Percentiles rank a stretch among this genome's conserved stretches.
Conservation (phyloP, 2,113 vertebrate genomes). For the Sturnira hondurensis region DNA sequence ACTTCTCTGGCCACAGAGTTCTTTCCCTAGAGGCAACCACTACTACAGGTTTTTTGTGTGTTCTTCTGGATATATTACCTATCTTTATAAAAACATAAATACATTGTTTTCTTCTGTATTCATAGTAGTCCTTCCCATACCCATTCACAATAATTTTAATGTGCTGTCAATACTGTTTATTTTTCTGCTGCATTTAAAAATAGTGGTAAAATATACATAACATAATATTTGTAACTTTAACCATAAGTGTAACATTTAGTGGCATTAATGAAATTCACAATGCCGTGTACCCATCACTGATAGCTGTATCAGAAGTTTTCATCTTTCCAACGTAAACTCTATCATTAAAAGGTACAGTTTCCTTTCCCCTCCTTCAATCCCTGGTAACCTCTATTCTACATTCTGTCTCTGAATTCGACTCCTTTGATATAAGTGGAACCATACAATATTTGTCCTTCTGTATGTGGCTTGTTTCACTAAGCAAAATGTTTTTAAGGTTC, state of each 20-base stretch:
- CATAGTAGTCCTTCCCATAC: neutral
- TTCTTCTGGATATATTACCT: neutral
- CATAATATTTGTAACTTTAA: neutral
- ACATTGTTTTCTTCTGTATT: neutral
- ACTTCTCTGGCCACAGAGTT: neutral
- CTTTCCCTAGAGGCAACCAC: neutral
- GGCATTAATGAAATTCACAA: neutral
- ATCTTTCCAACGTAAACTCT: neutral
- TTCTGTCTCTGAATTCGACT: neutral
- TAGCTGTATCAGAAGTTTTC: neutral
- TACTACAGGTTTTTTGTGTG: neutral
- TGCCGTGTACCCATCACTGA: neutral
- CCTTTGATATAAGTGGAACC: neutral
- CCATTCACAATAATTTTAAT: neutral
- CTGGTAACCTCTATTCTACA: neutral
- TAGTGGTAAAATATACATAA: neutral
- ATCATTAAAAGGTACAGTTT: neutral
- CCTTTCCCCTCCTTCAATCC: neutral
- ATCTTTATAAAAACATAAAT: neutral
- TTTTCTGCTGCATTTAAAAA: neutral
- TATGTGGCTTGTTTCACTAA: too few species aligned
- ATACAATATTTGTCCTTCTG: neutral
- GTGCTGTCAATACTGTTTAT: neutral
- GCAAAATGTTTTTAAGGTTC: too few species aligned
- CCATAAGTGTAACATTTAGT: neutral